Conservation (phyloP, 1,140 invertebrate genomes). For the Calycopis cecrops region DNA sequence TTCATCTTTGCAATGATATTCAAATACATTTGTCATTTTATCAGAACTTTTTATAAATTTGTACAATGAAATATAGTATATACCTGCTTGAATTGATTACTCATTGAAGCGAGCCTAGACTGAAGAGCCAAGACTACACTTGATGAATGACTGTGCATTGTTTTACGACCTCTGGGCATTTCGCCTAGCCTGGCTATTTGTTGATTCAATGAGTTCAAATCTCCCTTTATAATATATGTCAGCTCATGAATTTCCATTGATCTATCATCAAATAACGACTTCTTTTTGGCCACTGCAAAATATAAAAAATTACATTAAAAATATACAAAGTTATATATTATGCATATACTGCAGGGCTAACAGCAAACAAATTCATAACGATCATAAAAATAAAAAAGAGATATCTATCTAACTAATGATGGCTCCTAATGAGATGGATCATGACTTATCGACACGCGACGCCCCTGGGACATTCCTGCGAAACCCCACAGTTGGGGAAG, state of each 20-base stretch:
- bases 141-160: constrained; percentile 95
- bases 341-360: too few species aligned
- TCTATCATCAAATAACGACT: constrained; percentile 97
- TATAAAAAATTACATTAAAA: constrained; percentile 21
- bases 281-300: constrained; percentile 95
- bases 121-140: constrained; percentile 96
- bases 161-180: constrained; percentile 83
- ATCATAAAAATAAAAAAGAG: too few species aligned
- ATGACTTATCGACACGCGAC: too few species aligned
- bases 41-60: too few species aligned
- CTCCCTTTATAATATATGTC: constrained; percentile 98
- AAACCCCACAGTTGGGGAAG: too few species aligned
- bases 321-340: too few species aligned
- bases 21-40: too few species aligned
- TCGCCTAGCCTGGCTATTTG: constrained; percentile 94
- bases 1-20: too few species aligned
- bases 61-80: neutral
- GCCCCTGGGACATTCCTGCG: too few species aligned
- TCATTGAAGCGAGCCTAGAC: constrained; percentile 97
- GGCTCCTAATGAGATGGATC: too few species aligned
- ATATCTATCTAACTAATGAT: too few species aligned
- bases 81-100: constrained; percentile 94
- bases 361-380: too few species aligned
- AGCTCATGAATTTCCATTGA: constrained; percentile 97
- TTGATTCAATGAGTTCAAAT: constrained; percentile 95